phyloP scores from a whole-genome alignment of 2,113 vertebrate species.

The Menura novaehollandiae region DNA sequence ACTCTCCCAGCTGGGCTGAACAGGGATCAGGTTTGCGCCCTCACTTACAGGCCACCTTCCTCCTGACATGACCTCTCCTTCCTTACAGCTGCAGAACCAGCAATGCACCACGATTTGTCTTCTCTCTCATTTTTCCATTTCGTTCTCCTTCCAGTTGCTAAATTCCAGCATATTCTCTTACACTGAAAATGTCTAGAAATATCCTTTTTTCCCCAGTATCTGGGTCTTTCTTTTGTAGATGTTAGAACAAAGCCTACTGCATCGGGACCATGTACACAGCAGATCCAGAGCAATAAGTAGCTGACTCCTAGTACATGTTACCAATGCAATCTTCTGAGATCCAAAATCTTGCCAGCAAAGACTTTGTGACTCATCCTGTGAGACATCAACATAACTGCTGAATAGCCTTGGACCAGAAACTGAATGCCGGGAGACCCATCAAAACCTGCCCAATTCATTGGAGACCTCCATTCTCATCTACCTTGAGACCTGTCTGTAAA shows the following conservation, averaged over 20 bases:
- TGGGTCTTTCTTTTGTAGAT: background rate
- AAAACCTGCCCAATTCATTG: background rate
- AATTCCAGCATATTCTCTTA: background rate
- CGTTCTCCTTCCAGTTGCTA: background rate
- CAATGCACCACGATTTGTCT: accelerated
- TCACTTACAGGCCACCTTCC: background rate
- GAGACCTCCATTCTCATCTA: background rate
- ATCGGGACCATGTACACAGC: accelerated
- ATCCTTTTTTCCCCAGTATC: accelerated
- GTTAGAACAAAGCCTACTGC: background rate
- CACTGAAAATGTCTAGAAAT: background rate
- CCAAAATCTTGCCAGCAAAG: background rate
- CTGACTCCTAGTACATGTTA: background rate
- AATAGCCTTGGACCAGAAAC: background rate
- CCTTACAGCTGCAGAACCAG: background rate
- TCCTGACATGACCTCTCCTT: background rate
- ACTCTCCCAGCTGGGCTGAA: background rate
- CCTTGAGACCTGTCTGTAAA: background rate
- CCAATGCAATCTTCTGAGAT: background rate
- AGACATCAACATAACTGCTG: background rate
- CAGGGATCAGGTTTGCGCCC: accelerated
- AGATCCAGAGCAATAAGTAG: background rate
- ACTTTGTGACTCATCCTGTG: background rate
- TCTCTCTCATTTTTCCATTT: background rate
- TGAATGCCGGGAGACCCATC: background rate